A percentile compares a stretch with the other conserved stretches of the same genome.
phyloP scores from a whole-genome alignment of 2,797 vertebrate species.

The Oryzias dopingdopingensis region DNA sequence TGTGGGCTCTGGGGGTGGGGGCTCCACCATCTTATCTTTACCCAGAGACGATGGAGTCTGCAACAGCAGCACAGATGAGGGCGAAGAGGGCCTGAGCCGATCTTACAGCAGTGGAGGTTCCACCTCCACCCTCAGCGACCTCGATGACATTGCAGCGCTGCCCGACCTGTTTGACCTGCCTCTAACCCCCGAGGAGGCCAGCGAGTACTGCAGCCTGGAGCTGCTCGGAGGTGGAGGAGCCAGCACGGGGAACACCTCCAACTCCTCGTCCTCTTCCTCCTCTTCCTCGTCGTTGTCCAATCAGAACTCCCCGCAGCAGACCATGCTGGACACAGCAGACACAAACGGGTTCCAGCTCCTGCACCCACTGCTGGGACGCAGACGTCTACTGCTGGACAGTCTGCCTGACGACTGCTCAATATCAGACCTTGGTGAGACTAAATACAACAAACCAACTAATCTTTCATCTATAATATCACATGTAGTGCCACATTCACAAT shows the following conservation, averaged over 20 bases:
- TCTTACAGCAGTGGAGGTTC: conserved; percentile 84
- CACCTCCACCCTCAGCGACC: conserved; percentile 85
- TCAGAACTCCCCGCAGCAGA: conserved; percentile 86
- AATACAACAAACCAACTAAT: neutral
- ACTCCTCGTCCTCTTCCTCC: conserved; percentile 70
- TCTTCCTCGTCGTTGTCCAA: conserved; percentile 76
- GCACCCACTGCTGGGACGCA: conserved; percentile 70
- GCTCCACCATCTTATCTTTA: conserved; percentile 50
- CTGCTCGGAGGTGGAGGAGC: conserved; percentile 71
- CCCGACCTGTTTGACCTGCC: conserved; percentile 90
- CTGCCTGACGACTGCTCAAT: conserved; percentile 78
- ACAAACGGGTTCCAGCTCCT: conserved; percentile 77
- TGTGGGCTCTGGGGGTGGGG: conserved; percentile 31
- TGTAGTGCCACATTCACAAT: no score
- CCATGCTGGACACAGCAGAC: conserved; percentile 74
- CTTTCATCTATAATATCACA: no score
- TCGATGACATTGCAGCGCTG: conserved; percentile 86
- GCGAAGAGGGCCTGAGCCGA: conserved; percentile 72
- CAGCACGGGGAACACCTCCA: conserved; percentile 73
- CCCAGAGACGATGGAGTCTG: conserved; percentile 62
- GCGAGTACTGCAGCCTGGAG: conserved; percentile 86
- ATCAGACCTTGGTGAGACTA: conserved; percentile 82
- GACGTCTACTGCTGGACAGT: conserved; percentile 68
- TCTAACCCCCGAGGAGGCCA: conserved; percentile 84
- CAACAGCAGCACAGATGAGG: conserved; percentile 55